Conservation (phyloP, 2,113 vertebrate species). For the Ivindomyrus marchei region DNA sequence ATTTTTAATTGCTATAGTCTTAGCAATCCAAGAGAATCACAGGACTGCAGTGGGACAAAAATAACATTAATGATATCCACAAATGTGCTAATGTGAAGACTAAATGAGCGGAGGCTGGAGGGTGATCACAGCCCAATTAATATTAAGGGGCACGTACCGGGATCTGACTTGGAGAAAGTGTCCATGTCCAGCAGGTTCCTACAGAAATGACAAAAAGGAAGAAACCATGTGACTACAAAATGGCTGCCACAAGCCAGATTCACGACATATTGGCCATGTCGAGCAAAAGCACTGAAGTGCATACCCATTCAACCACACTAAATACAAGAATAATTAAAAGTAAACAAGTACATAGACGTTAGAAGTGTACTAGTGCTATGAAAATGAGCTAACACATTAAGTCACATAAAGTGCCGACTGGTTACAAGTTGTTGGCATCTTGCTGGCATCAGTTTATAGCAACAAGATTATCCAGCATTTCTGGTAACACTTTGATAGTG, state of each 20-base stretch:
- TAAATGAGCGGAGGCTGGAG: background rate
- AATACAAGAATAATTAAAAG: background rate
- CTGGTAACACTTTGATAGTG: background rate
- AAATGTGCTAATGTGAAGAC: background rate
- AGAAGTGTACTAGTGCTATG: background rate
- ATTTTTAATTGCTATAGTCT: background rate
- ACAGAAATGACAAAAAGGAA: slow-evolving; percentile 36
- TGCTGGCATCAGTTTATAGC: background rate
- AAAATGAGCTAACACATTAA: background rate
- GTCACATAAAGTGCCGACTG: background rate
- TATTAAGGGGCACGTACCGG: slow-evolving; percentile 61
- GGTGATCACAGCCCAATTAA: background rate
- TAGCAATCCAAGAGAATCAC: background rate
- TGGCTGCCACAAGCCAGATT: background rate
- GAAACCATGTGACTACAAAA: slow-evolving; percentile 1
- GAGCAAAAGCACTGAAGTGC: background rate
- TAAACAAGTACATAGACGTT: background rate
- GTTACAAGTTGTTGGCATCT: background rate
- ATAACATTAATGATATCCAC: background rate
- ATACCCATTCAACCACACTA: background rate
- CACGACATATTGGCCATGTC: background rate
- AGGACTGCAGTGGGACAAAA: background rate
- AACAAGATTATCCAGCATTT: background rate
- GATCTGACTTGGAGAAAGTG: slow-evolving; percentile 93
- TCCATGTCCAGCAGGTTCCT: slow-evolving; percentile 90